Conservation (phyloP, 1,140 invertebrate genomes). For the Euura saliciscinereae region DNA sequence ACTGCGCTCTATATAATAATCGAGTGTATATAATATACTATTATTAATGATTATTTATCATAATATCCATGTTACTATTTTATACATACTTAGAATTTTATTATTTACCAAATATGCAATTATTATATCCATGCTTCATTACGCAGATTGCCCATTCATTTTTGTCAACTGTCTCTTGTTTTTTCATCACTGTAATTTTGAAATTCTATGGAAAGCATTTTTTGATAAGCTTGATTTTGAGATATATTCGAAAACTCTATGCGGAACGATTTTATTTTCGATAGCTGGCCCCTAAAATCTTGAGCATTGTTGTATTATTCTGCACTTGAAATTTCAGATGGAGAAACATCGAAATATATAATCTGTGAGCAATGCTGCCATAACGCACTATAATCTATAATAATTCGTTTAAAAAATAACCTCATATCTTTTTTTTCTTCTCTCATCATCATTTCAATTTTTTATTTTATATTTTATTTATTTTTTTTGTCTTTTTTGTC, state of each 20-base stretch:
- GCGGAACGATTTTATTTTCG: background rate
- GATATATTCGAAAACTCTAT: too few species aligned
- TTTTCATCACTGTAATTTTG: too few species aligned
- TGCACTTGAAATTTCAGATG: background rate
- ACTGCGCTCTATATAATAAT: background rate
- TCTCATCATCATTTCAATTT: background rate
- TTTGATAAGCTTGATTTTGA: background rate
- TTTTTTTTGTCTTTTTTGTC: background rate
- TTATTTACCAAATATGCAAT: too few species aligned
- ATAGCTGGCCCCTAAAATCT: background rate
- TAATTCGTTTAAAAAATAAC: constrained; percentile 6
- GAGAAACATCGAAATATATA: background rate
- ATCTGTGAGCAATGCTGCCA: background rate
- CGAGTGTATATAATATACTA: too few species aligned
- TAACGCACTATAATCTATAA: background rate
- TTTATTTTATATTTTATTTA: background rate
- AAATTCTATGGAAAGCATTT: background rate
- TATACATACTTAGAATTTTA: too few species aligned
- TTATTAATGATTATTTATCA: too few species aligned
- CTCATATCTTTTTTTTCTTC: background rate
- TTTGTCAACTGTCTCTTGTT: too few species aligned
- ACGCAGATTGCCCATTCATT: too few species aligned
- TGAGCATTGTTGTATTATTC: background rate
- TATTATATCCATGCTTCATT: too few species aligned
- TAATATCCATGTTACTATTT: too few species aligned